Base-by-base conservation (phyloP, 2,113 vertebrate genomes). In the Hirundichthys speculiger region DNA sequence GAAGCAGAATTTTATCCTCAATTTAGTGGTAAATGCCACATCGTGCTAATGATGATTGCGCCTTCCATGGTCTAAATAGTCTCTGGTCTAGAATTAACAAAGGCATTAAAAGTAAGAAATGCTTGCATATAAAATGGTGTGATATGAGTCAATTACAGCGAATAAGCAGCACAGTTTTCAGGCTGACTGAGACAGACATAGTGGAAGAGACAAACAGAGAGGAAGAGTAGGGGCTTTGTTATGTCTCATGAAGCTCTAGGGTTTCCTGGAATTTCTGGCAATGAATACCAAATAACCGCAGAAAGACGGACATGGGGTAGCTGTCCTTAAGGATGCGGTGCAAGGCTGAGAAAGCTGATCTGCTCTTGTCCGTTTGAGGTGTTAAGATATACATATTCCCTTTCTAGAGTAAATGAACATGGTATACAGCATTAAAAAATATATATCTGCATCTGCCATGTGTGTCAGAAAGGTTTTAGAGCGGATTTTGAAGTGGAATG, bases 241-340 rank as follows among this genome's bases (percentile, higher is more conserved):
- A 80, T 83, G 86, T 88, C 86, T 89, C 74, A 63, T 77, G 66
- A 81, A 82, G 84, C 86, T 88, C 80, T 77, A 77, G 84, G 77
- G 81, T 86, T 91, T 90, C 79, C 77, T 88, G 86, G 80, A 89
- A 86, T 86, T 82, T 80, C 75, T 86, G 77, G 77, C 86, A 74
- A 48, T 22, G 64, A 69, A 56, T 69, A 73, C 86, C 84, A 69
- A 79, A 80, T 77, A 85, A 85, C 79, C 72, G 30, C 79, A 81
- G 73, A 82, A 74, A 65, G 71, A 69, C 43, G 49, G 79, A 77
- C 19, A 8, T 57, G 43, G 77, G 77, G 69, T 75, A 66, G 59
- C 69, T 64, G 58, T 74, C 55, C 65, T 71, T 24, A 67, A 60
- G 41, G 63, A 56, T 50, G 12, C 48, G 66, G 43, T 71, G 56